These are phyloP conservation scores for Chloroceryle aenea DNA, from an alignment of 2,113 vertebrate genomes.

Conservation along the genomic window DNA sequence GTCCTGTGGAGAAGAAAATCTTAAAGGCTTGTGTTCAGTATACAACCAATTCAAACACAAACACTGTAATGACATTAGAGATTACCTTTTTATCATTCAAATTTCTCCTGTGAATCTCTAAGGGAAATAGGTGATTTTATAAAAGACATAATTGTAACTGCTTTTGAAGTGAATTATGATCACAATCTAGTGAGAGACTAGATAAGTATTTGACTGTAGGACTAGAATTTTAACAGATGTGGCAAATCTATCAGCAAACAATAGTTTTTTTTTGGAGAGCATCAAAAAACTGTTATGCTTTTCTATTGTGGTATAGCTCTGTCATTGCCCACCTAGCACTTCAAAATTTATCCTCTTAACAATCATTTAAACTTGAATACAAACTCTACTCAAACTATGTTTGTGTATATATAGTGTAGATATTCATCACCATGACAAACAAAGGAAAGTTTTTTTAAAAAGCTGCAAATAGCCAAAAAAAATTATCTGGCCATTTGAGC, in stretches of 20 bases:
- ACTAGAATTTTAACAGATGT: slow-evolving; percentile 13
- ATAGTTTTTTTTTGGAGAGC: background rate
- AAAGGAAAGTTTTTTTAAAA: background rate
- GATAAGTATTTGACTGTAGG: background rate
- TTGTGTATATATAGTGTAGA: background rate
- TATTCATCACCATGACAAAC: background rate
- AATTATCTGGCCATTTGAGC: background rate
- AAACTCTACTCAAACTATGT: background rate
- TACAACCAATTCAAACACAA: background rate
- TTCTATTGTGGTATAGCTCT: background rate
- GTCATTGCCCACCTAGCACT: background rate
- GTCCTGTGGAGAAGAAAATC: background rate
- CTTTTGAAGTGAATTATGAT: slow-evolving; percentile 25
- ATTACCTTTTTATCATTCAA: slow-evolving; percentile 55
- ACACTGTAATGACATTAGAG: slow-evolving; percentile 20
- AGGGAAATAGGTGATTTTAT: background rate
- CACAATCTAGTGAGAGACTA: background rate
- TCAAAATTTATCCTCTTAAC: background rate
- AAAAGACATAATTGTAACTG: slow-evolving; percentile 39
- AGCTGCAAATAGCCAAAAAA: background rate
- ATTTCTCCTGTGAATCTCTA: slow-evolving; percentile 3
- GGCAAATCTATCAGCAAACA: slow-evolving; percentile 13
- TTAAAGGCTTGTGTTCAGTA: background rate
- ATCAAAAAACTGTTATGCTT: background rate
- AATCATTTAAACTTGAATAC: background rate